Evolutionary conservation across 2,797 vertebrate species (phyloP), one percentile per base, ranked within the genome.

Genomic region (Cyprinodon diabolis): DNA sequence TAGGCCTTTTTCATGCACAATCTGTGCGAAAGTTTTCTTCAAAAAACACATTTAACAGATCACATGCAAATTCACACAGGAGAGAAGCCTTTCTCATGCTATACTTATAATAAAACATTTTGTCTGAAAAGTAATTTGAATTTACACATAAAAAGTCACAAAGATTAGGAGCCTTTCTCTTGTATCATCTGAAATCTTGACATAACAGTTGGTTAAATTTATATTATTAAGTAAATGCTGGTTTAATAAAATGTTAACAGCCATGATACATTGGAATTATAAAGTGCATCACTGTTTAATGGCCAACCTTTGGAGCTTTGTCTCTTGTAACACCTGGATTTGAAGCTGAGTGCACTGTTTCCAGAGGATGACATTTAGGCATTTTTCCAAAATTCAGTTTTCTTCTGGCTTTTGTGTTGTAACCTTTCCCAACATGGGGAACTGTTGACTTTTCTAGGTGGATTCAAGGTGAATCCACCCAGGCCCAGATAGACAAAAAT

Each of bases 171-270:
- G 35, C 58, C 58, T 62, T 62, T 62, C 35, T 62, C 35, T 10
- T 62, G 58, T 62, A 35, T 40, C 15, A 62, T 35, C 58, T 62
- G 58, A n/a, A n/a, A n/a, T n/a, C n/a, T n/a, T n/a, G n/a, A n/a
- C n/a, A n/a, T n/a, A n/a, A n/a, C n/a, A n/a, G n/a, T n/a, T n/a
- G n/a, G n/a, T n/a, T n/a, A n/a, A n/a, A n/a, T n/a, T n/a, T n/a
- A n/a, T n/a, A n/a, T n/a, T n/a, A n/a, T n/a, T n/a, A n/a, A n/a
- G n/a, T n/a, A n/a, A n/a, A n/a, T n/a, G n/a, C n/a, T n/a, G n/a
- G n/a, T n/a, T n/a, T n/a, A n/a, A n/a, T n/a, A n/a, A n/a, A n/a
- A n/a, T n/a, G n/a, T n/a, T n/a, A n/a, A n/a, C n/a, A n/a, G n/a
- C n/a, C n/a, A n/a, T n/a, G n/a, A n/a, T n/a, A n/a, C n/a, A n/a